Conservation (phyloP, 2,113 vertebrate genomes). For the Craseonycteris thonglongyai region DNA sequence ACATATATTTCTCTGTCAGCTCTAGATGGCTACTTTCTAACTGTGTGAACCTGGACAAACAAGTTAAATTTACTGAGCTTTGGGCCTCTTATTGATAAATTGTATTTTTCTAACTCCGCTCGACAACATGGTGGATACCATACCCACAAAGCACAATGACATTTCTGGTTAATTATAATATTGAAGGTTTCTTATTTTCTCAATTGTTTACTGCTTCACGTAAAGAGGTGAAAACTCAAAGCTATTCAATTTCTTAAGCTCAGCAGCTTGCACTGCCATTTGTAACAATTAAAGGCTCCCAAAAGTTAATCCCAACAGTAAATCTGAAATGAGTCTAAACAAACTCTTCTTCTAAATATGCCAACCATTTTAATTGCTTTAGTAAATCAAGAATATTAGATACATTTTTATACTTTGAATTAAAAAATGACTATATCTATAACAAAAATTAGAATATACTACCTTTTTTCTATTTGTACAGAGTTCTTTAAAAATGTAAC, state of each 20-base stretch:
- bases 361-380: neutral
- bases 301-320: neutral
- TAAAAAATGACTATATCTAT: neutral
- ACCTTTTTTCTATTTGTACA: neutral
- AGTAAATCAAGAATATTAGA: neutral
- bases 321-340: neutral
- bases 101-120: neutral
- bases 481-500: neutral
- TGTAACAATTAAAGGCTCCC: neutral
- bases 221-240: neutral
- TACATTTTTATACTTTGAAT: neutral
- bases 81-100: too few relatives aligned
- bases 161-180: neutral
- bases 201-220: neutral
- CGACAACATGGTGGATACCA: neutral
- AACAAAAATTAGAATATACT: neutral
- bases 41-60: neutral
- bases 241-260: neutral
- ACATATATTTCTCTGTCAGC: neutral
- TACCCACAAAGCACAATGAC: neutral
- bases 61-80: neutral
- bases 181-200: neutral
- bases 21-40: neutral
- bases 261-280: neutral
- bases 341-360: neutral